phyloP scores from a whole-genome alignment of 2,113 vertebrate species.

The Raja brachyura region DNA sequence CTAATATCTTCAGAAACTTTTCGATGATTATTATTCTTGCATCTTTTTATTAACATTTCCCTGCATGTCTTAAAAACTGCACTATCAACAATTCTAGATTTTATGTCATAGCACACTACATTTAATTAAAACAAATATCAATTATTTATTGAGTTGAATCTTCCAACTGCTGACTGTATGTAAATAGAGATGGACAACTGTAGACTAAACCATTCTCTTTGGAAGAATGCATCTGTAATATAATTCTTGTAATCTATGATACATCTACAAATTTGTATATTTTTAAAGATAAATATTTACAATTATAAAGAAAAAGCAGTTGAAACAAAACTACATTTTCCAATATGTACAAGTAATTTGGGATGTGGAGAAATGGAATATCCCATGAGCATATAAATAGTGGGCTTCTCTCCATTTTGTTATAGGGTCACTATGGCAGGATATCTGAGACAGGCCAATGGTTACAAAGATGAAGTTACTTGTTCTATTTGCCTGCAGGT shows the following conservation, averaged over 20 bases:
- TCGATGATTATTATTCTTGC: background rate
- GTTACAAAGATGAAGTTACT: conserved; percentile 44
- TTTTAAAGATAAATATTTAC: background rate
- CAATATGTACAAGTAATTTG: background rate
- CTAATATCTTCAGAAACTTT: background rate
- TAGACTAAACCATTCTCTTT: conserved; percentile 17
- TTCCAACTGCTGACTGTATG: conserved; percentile 23
- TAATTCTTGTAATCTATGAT: background rate
- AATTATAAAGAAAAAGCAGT: background rate
- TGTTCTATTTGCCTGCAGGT: conserved; percentile 44
- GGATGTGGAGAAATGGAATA: background rate
- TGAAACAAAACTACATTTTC: background rate
- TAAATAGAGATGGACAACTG: conserved; percentile 10
- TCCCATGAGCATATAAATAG: conserved; percentile 24
- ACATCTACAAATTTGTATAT: background rate
- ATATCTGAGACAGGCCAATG: conserved; percentile 42
- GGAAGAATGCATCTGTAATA: background rate
- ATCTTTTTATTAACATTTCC: background rate
- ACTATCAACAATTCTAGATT: background rate
- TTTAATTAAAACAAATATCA: conserved; percentile 33
- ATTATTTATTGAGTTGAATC: conserved; percentile 20
- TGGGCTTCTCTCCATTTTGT: background rate
- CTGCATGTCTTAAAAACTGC: background rate
- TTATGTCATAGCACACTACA: background rate
- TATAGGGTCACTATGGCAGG: background rate